Evolutionary conservation across 2,888 invertebrate genomes (phyloP).

Genomic region (Pristionchus exspectatus): DNA sequence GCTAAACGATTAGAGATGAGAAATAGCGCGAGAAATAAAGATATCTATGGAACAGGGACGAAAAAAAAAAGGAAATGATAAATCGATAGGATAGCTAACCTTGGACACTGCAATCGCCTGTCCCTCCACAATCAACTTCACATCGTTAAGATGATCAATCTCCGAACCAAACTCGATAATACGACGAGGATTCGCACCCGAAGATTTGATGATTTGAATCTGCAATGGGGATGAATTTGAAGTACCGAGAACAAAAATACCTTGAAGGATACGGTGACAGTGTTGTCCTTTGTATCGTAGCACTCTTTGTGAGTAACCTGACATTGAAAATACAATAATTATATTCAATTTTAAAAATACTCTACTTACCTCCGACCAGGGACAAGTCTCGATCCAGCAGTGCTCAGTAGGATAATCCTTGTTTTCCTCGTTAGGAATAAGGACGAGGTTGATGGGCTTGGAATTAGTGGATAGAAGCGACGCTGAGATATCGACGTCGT

Average conservation of each 20-base stretch:
- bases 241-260: background rate
- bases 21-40: too few species aligned
- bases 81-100: background rate
- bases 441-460: background rate
- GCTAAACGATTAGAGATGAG: too few species aligned
- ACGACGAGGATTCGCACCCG: slow-evolving; percentile 14
- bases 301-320: slow-evolving; percentile 10
- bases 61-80: too few species aligned
- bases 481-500: background rate
- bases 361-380: background rate
- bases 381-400: slow-evolving; percentile 17
- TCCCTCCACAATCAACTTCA: slow-evolving; percentile 28
- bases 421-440: background rate
- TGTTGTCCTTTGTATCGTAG: background rate
- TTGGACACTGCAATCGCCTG: slow-evolving; percentile 16
- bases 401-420: background rate
- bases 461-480: background rate
- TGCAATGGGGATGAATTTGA: background rate
- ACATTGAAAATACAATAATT: background rate
- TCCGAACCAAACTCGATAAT: background rate
- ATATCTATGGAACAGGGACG: too few species aligned
- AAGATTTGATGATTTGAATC: background rate
- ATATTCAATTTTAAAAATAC: background rate
- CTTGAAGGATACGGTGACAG: slow-evolving; percentile 27
- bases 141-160: slow-evolving; percentile 18